These are phyloP conservation scores for Drosophila hamatofila DNA, from an alignment of 2,888 invertebrate species.

Conservation along the genomic window DNA sequence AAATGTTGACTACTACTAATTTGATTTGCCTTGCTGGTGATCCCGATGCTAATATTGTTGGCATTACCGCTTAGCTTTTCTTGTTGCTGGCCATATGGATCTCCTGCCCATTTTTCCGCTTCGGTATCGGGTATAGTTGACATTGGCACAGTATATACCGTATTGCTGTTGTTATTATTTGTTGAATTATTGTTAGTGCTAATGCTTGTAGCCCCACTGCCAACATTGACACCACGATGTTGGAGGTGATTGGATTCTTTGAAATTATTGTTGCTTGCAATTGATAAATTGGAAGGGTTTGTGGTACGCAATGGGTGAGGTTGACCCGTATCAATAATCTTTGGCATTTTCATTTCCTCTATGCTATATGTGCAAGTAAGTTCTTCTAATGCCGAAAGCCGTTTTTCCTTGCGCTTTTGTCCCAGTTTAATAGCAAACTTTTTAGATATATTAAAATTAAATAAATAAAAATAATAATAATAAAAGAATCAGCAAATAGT, in stretches of 20 bases:
- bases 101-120: conserved; percentile 49
- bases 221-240: conserved; percentile 30
- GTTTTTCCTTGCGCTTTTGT: conserved; percentile 87
- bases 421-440: conserved; percentile 88
- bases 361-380: conserved; percentile 86
- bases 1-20: conserved; percentile 59
- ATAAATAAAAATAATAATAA: background rate
- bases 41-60: conserved; percentile 42
- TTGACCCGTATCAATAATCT: conserved; percentile 87
- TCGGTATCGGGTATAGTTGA: conserved; percentile 51
- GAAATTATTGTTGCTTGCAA: conserved; percentile 58
- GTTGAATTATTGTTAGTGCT: conserved; percentile 32
- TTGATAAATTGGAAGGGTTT: conserved; percentile 56
- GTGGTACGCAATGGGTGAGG: conserved; percentile 83
- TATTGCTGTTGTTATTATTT: conserved; percentile 47
- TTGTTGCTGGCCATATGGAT: conserved; percentile 63
- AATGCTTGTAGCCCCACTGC: conserved; percentile 28
- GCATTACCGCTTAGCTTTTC: conserved; percentile 38
- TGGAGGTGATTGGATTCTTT: conserved; percentile 63
- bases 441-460: background rate
- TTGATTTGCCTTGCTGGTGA: conserved; percentile 54
- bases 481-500: conserved; percentile 33
- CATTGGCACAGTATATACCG: conserved; percentile 49
- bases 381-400: conserved; percentile 85
- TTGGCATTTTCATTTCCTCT: conserved; percentile 87